These are phyloP conservation scores for Epizoanthus rinbou DNA, from an alignment of 92 coral and sea anemone genomes.

Conservation along the genomic window DNA sequence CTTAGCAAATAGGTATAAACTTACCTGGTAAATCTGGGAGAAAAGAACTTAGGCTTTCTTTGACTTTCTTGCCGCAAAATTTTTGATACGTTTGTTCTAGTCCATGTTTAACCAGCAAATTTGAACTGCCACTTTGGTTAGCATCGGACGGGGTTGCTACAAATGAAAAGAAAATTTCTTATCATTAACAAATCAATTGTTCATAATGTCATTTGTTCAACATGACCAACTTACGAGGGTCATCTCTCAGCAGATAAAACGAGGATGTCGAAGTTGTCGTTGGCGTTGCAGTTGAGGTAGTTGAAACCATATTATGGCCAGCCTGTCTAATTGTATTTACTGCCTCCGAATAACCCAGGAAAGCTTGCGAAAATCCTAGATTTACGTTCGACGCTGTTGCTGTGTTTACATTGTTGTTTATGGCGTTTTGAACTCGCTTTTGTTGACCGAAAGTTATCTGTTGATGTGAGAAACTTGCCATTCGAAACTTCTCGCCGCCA, in stretches of 20 bases:
- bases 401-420: constrained; percentile 51
- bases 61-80: constrained; percentile 90
- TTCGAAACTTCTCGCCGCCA: constrained; percentile 58
- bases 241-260: constrained; percentile 81
- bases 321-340: constrained; percentile 29
- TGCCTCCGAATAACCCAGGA: constrained; percentile 47
- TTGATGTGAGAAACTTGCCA: constrained; percentile 61
- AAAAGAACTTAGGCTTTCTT: constrained; percentile 94
- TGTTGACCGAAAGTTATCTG: constrained; percentile 44
- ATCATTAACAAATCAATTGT: not conserved
- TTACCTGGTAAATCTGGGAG: constrained; percentile 96
- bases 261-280: constrained; percentile 72
- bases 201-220: not conserved
- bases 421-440: constrained; percentile 34
- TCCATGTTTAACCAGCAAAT: constrained; percentile 89
- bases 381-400: constrained; percentile 17
- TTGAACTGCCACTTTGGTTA: constrained; percentile 70
- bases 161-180: not conserved
- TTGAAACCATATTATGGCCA: constrained; percentile 77
- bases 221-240: constrained; percentile 62
- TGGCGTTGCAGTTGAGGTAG: constrained; percentile 83
- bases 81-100: constrained; percentile 93
- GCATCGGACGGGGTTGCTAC: constrained; percentile 74
- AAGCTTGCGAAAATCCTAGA: constrained; percentile 44
- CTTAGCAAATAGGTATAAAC: no score